A percentile compares a stretch with the other conserved stretches of the same genome.
Evolutionary conservation across 2,113 vertebrate genomes (phyloP).

Genomic region (Toxotes chatareus): DNA sequence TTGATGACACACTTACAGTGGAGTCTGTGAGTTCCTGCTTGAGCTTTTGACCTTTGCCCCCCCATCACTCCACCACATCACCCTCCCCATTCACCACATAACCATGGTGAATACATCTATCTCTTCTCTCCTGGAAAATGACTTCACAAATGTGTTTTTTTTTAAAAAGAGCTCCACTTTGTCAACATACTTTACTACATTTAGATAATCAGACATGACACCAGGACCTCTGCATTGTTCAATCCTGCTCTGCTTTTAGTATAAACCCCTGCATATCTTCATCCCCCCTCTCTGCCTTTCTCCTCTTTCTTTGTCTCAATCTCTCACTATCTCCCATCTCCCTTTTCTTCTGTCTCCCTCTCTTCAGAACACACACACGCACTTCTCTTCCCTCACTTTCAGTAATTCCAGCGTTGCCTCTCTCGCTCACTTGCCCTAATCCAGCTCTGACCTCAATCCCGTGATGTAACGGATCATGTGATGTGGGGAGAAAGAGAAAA

Average conservation of each 20-base stretch:
- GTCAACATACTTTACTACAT: neutral
- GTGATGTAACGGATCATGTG: constrained; percentile 83
- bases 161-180: constrained; percentile 4
- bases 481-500: constrained; percentile 54
- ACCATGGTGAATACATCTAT: neutral
- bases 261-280: constrained; percentile 46
- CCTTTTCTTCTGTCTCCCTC: constrained; percentile 29
- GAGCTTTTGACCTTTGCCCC: constrained; percentile 36
- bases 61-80: constrained; percentile 5
- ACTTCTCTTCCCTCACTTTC: constrained; percentile 73
- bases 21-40: constrained; percentile 9
- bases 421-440: constrained; percentile 77
- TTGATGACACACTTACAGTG: neutral
- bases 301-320: constrained; percentile 56
- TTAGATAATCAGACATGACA: constrained; percentile 33
- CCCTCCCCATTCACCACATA: too few relatives aligned
- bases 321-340: constrained; percentile 28
- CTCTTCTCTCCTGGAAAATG: neutral
- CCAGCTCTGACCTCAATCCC: constrained; percentile 82
- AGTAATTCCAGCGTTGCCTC: constrained; percentile 75
- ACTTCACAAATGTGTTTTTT: constrained; percentile 5
- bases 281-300: neutral
- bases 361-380: constrained; percentile 37
- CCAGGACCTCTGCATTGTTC: constrained; percentile 30
- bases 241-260: constrained; percentile 54